phyloP scores from a whole-genome alignment of 2,113 vertebrate genomes.

The Andinoacara biseriatus region DNA sequence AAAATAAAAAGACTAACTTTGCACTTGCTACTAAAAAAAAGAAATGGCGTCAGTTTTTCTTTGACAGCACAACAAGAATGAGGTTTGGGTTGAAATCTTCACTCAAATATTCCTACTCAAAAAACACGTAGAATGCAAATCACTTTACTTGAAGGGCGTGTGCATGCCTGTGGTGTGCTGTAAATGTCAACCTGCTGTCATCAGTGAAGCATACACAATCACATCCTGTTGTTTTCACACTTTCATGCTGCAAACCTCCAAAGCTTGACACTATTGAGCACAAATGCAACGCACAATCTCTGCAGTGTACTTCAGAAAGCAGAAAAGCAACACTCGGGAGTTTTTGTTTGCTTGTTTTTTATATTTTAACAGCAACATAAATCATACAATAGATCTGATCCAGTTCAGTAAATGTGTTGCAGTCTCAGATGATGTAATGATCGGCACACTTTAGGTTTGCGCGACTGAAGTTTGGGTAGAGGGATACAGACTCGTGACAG shows the following conservation, averaged over 20 bases:
- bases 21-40: not conserved
- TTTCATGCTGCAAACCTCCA: not conserved
- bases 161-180: not conserved
- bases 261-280: not conserved
- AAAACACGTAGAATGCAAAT: not conserved
- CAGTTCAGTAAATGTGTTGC: not conserved
- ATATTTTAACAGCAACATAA: too few relatives aligned
- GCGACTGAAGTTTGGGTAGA: rapidly evolving
- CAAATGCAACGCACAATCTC: not conserved
- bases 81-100: not conserved
- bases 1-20: not conserved
- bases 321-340: not conserved
- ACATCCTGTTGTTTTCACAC: not conserved
- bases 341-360: not conserved
- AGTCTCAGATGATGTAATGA: not conserved
- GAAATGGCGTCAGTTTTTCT: not conserved
- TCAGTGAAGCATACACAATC: rapidly evolving
- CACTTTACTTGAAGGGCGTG: not conserved
- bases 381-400: too few relatives aligned
- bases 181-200: not conserved
- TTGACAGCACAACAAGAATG: not conserved
- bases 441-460: not conserved
- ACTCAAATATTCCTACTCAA: too few relatives aligned
- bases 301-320: rapidly evolving
- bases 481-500: not conserved